A percentile compares a stretch with the other conserved stretches of the same genome.
Evolutionary conservation across 2,888 invertebrate genomes (phyloP).

Genomic region (Sycophila texana): DNA sequence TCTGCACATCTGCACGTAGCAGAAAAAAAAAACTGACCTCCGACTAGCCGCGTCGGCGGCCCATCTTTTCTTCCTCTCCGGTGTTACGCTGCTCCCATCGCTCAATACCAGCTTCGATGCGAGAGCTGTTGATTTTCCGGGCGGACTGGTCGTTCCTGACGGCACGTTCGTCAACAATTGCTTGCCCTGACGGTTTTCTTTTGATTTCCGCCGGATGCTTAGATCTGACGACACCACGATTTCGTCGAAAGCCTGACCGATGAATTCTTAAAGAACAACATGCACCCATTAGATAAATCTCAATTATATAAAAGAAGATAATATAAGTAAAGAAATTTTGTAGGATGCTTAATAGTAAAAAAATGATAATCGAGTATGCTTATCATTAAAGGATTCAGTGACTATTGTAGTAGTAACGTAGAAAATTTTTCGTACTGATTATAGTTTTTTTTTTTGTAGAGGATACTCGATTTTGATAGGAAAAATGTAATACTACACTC

Average conservation of each 20-base stretch:
- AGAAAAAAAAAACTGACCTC: conserved; percentile 60
- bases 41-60: conserved; percentile 61
- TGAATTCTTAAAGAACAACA: conserved; percentile 61
- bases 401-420: not conserved
- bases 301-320: not conserved
- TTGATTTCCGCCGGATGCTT: conserved; percentile 71
- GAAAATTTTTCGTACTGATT: conserved; percentile 21
- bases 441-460: not conserved
- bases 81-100: conserved; percentile 68
- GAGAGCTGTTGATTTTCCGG: conserved; percentile 68
- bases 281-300: not conserved
- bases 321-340: no score
- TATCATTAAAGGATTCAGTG: no score
- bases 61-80: conserved; percentile 68
- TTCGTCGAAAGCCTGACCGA: conserved; percentile 75
- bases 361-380: no score
- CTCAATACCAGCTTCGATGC: conserved; percentile 68
- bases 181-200: conserved; percentile 73
- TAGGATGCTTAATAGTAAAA: no score
- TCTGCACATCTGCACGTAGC: not conserved
- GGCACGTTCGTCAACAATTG: conserved; percentile 71
- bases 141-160: conserved; percentile 68
- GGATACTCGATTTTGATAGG: not conserved
- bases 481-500: no score
- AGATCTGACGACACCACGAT: conserved; percentile 75